Evolutionary conservation across 2,113 vertebrate species (phyloP), one percentile per base, ranked within the genome.

Genomic region (Anser brachyrhynchus): DNA sequence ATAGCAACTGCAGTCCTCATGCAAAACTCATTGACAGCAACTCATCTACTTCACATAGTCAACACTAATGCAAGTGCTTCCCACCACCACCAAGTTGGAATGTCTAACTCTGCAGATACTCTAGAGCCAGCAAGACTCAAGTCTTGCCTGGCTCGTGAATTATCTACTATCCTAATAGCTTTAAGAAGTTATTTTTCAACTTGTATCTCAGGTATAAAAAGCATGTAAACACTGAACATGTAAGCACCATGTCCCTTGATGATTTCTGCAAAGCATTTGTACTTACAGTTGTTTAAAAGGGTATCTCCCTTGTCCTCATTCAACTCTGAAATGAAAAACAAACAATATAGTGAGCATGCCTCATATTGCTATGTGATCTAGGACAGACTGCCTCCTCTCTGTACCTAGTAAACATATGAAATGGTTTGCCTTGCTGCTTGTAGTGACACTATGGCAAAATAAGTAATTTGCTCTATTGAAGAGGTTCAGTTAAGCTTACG

Each of bases 271-370:
- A 91, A 65, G 6, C 29, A 72, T 44, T 88, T 81, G 13, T 89
- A 98, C 98, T 98, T 92, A 98, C 98, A 91, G 41, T 95, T 98
- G 82, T 98, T 97, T 76, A 98, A 81, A 94, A 98, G 96, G 73
- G 98, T 92, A 28, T 97, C 96, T 71, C 98, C 98, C 15, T 96
- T 96, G 90, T 83, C 81, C 74, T 72, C 85, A 65, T 95, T 97
- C 55, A 98, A 58, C 81, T 92, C 98, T 98, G 96, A 51, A 97
- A 97, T 57, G 51, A 91, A 95, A 94, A 96, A 25, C 21, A 95
- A 83, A 92, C 5, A 92, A 39, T 25, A 84, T 35, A 73, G 58
- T 96, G 62, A 95, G 41, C 25, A 41, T 23, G 25, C 71, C 20
- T 88, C 25, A 23, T 41, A 21, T 9, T 51, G 51, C 26, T 22